These are phyloP conservation scores for Drosophila sturtevanti DNA, from an alignment of 1,140 invertebrate genomes.

Conservation along the genomic window DNA sequence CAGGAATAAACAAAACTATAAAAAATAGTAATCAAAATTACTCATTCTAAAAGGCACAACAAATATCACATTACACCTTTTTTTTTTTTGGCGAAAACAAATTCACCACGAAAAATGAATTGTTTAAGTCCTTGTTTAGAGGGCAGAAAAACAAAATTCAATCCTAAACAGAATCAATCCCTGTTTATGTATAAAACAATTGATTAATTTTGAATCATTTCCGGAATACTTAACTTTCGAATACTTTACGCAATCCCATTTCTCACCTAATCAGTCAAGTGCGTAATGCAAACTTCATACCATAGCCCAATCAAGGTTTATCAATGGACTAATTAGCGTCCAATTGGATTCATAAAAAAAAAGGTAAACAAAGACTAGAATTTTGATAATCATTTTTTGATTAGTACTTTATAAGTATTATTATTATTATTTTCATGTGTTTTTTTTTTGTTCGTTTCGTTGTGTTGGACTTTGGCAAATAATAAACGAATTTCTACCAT, in stretches of 20 bases:
- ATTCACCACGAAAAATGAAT: too few species aligned
- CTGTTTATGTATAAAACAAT: conserved; percentile 1
- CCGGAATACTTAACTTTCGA: not conserved
- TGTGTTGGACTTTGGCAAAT: not conserved
- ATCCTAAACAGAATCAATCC: not conserved
- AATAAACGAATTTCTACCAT: not conserved
- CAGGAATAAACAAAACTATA: too few species aligned
- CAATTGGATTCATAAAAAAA: conserved; percentile 20
- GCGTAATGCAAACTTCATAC: not conserved
- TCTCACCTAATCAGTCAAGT: conserved; percentile 8
- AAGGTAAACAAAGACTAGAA: conserved; percentile 36
- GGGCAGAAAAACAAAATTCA: too few species aligned
- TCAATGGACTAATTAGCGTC: conserved; percentile 39
- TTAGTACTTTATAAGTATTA: not conserved
- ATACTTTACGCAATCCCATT: not conserved
- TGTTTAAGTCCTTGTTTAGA: too few species aligned
- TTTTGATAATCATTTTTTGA: conserved; percentile 31
- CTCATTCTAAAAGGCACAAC: too few species aligned
- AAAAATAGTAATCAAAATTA: too few species aligned
- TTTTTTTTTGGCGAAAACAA: too few species aligned
- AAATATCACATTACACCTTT: too few species aligned
- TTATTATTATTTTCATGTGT: not conserved
- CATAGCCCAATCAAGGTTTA: conserved; percentile 12
- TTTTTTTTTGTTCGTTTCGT: not conserved
- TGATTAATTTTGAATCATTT: too few species aligned